A percentile compares a stretch with the other conserved stretches of the same genome.
These are phyloP conservation scores for Channa striata DNA, from an alignment of 2,797 vertebrate species.

Conservation along the genomic window DNA sequence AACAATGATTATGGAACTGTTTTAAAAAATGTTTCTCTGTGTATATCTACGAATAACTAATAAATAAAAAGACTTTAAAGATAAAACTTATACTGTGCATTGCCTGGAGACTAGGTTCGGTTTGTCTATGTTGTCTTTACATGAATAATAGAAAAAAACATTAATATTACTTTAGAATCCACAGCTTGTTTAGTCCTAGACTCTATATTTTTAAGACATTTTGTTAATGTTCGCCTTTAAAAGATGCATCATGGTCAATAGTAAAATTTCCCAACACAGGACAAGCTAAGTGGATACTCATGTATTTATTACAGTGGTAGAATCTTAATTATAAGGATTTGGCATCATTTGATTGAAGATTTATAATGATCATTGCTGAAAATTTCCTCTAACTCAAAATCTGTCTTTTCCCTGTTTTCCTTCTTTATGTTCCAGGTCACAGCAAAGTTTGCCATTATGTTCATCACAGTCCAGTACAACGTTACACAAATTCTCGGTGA, in stretches of 20 bases:
- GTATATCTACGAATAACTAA: too few species aligned
- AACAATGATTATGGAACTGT: too few species aligned
- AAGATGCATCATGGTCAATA: background rate
- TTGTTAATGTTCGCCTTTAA: background rate
- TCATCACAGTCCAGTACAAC: conserved; percentile 90
- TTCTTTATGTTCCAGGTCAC: conserved; percentile 79
- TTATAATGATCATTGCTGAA: background rate
- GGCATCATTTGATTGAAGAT: background rate
- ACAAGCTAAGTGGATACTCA: background rate
- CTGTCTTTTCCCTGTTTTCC: background rate
- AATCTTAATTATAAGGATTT: background rate
- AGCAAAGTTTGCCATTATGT: conserved; percentile 86
- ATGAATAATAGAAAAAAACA: too few species aligned
- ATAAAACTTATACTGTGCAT: too few species aligned
- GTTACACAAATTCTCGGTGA: conserved; percentile 86
- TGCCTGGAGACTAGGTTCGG: too few species aligned
- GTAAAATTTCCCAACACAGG: background rate
- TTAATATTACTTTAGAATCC: too few species aligned
- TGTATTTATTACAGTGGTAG: background rate
- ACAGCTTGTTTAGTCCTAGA: too few species aligned
- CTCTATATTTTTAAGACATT: background rate
- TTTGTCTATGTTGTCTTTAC: too few species aligned
- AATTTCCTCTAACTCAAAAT: too few species aligned
- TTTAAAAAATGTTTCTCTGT: too few species aligned
- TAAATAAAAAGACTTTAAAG: too few species aligned